These are phyloP conservation scores for Homalodisca vitripennis DNA, from an alignment of 1,140 invertebrate species.

Conservation along the genomic window DNA sequence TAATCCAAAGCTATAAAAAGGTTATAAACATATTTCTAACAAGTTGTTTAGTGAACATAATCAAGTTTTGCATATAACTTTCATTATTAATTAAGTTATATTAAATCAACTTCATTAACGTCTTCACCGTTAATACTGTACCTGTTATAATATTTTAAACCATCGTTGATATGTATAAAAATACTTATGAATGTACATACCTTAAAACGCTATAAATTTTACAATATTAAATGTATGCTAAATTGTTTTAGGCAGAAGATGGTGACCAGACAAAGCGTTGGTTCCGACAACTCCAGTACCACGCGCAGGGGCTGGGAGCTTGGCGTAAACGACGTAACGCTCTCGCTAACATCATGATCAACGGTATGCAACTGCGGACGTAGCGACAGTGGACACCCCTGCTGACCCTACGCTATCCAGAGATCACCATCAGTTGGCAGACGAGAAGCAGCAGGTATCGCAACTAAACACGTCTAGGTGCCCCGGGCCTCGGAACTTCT, in stretches of 20 bases:
- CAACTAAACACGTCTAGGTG: too few relatives aligned
- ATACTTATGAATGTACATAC: too few relatives aligned
- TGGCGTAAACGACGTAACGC: conserved; percentile 91
- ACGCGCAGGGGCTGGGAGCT: conserved; percentile 84
- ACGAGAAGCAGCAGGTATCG: neutral
- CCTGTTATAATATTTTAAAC: too few relatives aligned
- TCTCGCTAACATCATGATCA: conserved; percentile 95
- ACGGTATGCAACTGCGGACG: conserved; percentile 64
- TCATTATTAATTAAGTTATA: too few relatives aligned
- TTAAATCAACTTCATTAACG: too few relatives aligned
- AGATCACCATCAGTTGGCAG: conserved; percentile 1
- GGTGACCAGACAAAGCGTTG: conserved; percentile 79
- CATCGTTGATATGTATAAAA: too few relatives aligned
- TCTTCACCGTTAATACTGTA: too few relatives aligned
- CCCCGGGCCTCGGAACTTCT: too few relatives aligned
- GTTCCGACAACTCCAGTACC: conserved; percentile 86
- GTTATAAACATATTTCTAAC: too few relatives aligned
- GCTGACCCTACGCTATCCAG: neutral
- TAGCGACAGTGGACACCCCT: conserved; percentile 37
- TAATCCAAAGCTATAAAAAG: too few relatives aligned
- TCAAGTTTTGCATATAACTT: too few relatives aligned
- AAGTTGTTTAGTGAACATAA: too few relatives aligned
- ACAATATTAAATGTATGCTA: conserved; percentile 36
- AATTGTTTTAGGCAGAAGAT: conserved; percentile 77
- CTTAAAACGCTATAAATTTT: neutral